Evolutionary conservation across 2,797 vertebrate species (phyloP).

Genomic region (Chelidonichthys spinosus): DNA sequence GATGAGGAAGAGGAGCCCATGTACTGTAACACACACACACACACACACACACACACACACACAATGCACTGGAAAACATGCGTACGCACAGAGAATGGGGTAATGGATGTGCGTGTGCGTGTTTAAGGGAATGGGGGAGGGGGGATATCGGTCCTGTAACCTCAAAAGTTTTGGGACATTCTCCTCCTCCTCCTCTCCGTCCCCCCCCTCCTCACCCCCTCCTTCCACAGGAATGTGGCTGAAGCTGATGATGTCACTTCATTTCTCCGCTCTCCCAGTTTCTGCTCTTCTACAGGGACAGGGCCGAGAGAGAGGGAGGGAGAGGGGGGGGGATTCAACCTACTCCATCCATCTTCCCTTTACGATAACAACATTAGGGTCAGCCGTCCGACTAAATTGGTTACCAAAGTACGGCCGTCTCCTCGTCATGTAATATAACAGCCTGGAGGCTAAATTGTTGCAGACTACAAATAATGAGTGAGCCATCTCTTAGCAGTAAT

Average conservation of each 20-base stretch:
- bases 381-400: conserved; percentile 71
- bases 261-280: conserved; percentile 79
- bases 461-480: conserved; percentile 60
- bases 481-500: conserved; percentile 48
- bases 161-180: conserved; percentile 77
- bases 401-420: conserved; percentile 51
- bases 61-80: conserved; percentile 20
- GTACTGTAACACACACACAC: conserved; percentile 57
- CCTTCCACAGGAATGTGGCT: conserved; percentile 83
- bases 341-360: conserved; percentile 71
- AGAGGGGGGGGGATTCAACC: conserved; percentile 34
- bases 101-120: conserved; percentile 30
- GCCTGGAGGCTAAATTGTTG: conserved; percentile 54
- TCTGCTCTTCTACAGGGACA: conserved; percentile 71
- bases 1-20: conserved; percentile 76
- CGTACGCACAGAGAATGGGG: conserved; percentile 13
- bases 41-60: conserved; percentile 21
- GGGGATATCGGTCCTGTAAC: conserved; percentile 59
- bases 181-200: conserved; percentile 45
- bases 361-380: conserved; percentile 77
- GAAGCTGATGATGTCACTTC: conserved; percentile 86
- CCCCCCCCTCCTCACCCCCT: conserved; percentile 48
- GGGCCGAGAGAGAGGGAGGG: conserved; percentile 29
- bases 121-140: conserved; percentile 28
- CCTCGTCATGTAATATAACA: conserved; percentile 35